phyloP scores from a whole-genome alignment of 2,888 invertebrate genomes.

The Parthenolecanium corni region DNA sequence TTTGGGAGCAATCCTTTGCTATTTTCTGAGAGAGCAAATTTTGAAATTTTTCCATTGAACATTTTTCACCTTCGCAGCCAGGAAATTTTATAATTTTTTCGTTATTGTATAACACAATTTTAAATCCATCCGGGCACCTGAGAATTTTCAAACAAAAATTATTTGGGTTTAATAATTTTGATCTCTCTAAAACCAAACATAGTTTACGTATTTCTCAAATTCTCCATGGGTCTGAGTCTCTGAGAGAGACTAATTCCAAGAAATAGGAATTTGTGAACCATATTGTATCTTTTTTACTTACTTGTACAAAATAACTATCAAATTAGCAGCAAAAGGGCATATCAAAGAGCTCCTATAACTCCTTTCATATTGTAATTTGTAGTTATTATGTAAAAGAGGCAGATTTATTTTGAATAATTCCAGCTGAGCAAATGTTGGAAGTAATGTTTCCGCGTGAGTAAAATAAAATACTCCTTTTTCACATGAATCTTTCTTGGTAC shows the following conservation, averaged over 20 bases:
- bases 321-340: not conserved
- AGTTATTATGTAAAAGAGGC: not conserved
- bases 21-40: too few species aligned
- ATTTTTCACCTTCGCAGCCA: not conserved
- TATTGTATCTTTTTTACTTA: not conserved
- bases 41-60: not conserved
- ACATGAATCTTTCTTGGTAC: too few species aligned
- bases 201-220: too few species aligned
- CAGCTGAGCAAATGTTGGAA: not conserved
- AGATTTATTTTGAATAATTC: not conserved
- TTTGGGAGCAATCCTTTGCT: too few species aligned
- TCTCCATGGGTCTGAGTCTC: too few species aligned
- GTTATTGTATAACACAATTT: not conserved
- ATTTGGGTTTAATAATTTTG: too few species aligned
- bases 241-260: too few species aligned
- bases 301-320: not conserved
- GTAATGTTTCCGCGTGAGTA: not conserved
- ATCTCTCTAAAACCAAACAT: too few species aligned
- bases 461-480: not conserved
- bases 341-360: not conserved
- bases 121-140: not conserved
- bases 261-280: not conserved
- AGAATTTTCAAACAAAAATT: not conserved
- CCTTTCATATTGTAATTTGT: not conserved
- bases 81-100: not conserved